Conservation (phyloP, 2,797 vertebrate species). For the Cynopterus sphinx region DNA sequence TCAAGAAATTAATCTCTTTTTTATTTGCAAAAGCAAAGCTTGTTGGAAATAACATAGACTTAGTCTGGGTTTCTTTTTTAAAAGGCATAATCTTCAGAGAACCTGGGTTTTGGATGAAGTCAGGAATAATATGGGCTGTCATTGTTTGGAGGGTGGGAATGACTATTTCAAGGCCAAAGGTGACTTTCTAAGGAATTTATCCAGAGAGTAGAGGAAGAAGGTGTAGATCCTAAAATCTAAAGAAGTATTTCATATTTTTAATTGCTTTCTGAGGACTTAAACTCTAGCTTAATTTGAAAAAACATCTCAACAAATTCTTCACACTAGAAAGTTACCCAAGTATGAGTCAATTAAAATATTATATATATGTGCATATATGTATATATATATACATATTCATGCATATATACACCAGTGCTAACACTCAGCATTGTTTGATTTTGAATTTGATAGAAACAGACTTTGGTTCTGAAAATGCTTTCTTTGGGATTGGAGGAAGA, state of each 20-base stretch:
- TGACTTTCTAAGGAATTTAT: constrained; percentile 39
- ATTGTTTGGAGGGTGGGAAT: constrained; percentile 3
- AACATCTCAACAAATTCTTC: background rate
- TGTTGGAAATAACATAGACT: constrained; percentile 38
- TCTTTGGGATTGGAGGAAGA: background rate
- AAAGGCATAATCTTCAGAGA: constrained; percentile 39
- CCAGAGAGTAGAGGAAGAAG: background rate
- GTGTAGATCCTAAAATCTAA: background rate
- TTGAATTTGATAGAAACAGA: constrained; percentile 44
- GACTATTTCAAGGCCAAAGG: background rate
- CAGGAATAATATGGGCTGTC: background rate
- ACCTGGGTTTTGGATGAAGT: background rate
- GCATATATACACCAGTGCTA: background rate
- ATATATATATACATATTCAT: background rate
- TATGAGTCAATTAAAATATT: background rate
- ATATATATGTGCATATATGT: background rate
- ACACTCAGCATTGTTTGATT: background rate
- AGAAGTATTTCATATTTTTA: constrained; percentile 22
- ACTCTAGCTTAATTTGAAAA: constrained; percentile 15
- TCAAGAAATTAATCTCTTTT: constrained; percentile 58
- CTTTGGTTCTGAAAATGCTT: background rate
- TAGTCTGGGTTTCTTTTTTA: constrained; percentile 20
- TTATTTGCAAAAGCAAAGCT: constrained; percentile 30
- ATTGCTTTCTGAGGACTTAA: constrained; percentile 36
- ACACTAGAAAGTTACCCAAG: background rate